Conservation (phyloP, 2,797 vertebrate genomes). For the Coreius guichenoti region DNA sequence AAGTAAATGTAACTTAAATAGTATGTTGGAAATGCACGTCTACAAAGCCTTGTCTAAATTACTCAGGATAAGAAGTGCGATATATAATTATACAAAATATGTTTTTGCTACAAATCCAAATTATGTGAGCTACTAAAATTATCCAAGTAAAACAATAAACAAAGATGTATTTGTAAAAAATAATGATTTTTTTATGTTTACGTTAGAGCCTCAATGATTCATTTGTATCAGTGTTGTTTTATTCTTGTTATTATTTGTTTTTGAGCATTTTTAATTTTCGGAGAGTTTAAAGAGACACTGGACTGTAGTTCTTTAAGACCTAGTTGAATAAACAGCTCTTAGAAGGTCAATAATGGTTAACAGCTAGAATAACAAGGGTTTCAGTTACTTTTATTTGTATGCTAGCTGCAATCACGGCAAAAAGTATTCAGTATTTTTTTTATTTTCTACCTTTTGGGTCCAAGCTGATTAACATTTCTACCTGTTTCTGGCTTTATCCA, state of each 20-base stretch:
- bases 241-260: conserved; percentile 1
- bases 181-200: no score
- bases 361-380: neutral
- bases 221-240: no score
- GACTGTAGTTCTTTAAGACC: neutral
- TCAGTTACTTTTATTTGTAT: neutral
- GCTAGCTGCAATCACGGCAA: conserved; percentile 1
- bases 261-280: neutral
- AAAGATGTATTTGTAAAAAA: no score
- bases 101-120: no score
- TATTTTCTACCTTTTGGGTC: neutral
- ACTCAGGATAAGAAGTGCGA: no score
- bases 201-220: no score
- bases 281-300: neutral
- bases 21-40: no score
- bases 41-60: no score
- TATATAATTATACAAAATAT: no score
- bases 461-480: neutral
- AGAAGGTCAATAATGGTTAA: conserved; percentile 7
- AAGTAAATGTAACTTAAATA: no score
- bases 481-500: neutral
- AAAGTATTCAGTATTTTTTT: neutral
- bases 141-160: no score
- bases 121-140: no score
- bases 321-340: neutral